Evolutionary conservation across 1,140 invertebrate genomes (phyloP).

Genomic region (Nomia melanderi): DNA sequence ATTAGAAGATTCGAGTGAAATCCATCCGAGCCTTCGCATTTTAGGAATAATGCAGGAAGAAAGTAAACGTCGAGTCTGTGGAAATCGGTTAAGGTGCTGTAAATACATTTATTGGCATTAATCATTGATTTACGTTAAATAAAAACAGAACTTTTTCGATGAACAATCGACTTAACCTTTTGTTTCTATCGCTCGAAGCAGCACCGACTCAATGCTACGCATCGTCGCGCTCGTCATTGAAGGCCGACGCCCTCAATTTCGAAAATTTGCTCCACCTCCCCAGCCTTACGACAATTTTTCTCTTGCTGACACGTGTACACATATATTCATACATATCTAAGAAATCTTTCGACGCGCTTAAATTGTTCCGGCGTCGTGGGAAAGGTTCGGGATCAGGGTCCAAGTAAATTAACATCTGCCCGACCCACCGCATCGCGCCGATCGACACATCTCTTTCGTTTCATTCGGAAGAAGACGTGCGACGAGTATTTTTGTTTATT

Average conservation of each 20-base stretch:
- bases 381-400: constrained; percentile 35
- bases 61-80: constrained; percentile 2
- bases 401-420: constrained; percentile 27
- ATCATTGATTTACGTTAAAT: constrained; percentile 59
- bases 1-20: not conserved
- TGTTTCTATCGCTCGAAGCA: constrained; percentile 25
- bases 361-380: constrained; percentile 36
- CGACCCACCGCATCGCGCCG: constrained; percentile 17
- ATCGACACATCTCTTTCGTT: constrained; percentile 1
- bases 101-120: constrained; percentile 65
- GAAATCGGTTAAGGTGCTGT: constrained; percentile 49
- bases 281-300: constrained; percentile 21
- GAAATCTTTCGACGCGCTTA: constrained; percentile 30
- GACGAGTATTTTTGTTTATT: constrained; percentile 8
- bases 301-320: constrained; percentile 16
- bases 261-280: constrained; percentile 10
- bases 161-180: constrained; percentile 43
- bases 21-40: too few species aligned
- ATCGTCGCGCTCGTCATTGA: not conserved
- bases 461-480: not conserved
- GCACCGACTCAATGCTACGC: not conserved
- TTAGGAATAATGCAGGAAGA: not conserved
- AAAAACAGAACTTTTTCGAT: constrained; percentile 57
- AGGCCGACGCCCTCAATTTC: constrained; percentile 22
- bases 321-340: constrained; percentile 31